A percentile compares a stretch with the other conserved stretches of the same genome.
Conservation (phyloP, 2,888 invertebrate genomes). For the Tuberolachnus salignus region DNA sequence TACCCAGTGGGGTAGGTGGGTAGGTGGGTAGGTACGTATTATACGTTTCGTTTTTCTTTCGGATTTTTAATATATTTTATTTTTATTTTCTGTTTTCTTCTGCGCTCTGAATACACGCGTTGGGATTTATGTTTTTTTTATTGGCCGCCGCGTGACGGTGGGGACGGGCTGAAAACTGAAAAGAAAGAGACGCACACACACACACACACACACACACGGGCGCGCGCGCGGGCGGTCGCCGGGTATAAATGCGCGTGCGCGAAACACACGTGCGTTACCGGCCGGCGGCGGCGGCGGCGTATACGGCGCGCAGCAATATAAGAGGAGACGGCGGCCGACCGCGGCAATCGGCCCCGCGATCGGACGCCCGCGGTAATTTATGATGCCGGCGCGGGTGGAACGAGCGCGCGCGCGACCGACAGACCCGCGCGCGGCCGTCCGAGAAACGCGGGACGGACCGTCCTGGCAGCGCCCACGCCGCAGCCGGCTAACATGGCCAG, state of each 20-base stretch:
- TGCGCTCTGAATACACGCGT: no score
- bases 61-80: no score
- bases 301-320: no score
- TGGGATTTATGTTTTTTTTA: no score
- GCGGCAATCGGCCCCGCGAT: constrained; percentile 43
- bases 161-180: not conserved
- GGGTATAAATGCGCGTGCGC: not conserved
- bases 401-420: not conserved
- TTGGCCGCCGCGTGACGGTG: not conserved
- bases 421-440: not conserved
- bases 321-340: not conserved
- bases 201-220: no score
- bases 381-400: constrained; percentile 29
- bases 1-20: not conserved
- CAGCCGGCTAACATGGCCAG: constrained; percentile 13
- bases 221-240: no score
- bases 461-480: constrained; percentile 42
- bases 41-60: no score
- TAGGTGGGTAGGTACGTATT: no score
- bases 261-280: constrained; percentile 42
- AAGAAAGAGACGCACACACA: no score
- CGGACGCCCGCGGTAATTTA: constrained; percentile 28
- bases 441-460: constrained; percentile 18
- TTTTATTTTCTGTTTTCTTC: not conserved
- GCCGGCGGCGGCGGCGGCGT: no score